phyloP scores from a whole-genome alignment of 2,797 vertebrate species.

The Sciaenops ocellatus region DNA sequence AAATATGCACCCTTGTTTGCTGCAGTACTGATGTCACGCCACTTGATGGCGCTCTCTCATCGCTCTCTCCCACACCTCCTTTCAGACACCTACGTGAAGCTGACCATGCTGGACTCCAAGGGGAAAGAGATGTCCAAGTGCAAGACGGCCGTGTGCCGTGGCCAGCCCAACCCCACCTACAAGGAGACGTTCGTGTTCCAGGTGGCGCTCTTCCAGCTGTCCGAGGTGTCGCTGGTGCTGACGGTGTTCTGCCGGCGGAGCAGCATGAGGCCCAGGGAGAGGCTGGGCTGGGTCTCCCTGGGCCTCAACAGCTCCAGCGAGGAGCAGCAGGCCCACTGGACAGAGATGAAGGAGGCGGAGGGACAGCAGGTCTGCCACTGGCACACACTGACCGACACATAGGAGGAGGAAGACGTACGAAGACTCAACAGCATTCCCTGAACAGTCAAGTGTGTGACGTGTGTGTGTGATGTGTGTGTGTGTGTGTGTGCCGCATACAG shows the following conservation, averaged over 20 bases:
- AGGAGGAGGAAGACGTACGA: slow-evolving; percentile 56
- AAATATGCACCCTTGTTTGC: no score
- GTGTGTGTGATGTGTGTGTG: slow-evolving; percentile 26
- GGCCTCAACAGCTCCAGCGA: slow-evolving; percentile 96
- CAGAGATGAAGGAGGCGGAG: slow-evolving; percentile 95
- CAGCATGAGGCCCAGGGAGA: slow-evolving; percentile 92
- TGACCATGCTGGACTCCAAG: slow-evolving; percentile 97
- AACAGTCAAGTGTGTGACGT: slow-evolving; percentile 15
- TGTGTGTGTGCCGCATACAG: slow-evolving; percentile 48
- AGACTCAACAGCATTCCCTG: slow-evolving; percentile 23
- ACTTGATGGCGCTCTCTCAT: slow-evolving; percentile 71
- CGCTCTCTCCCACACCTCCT: slow-evolving; percentile 38
- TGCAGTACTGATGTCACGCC: slow-evolving; percentile 52
- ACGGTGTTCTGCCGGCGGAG: slow-evolving; percentile 95
- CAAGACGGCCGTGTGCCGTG: slow-evolving; percentile 94
- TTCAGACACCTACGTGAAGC: slow-evolving; percentile 96
- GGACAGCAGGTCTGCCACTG: slow-evolving; percentile 97
- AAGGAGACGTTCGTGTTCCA: slow-evolving; percentile 98
- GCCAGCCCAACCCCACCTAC: slow-evolving; percentile 96
- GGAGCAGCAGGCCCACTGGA: slow-evolving; percentile 95
- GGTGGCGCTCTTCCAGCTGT: slow-evolving; percentile 97
- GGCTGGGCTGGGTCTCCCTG: slow-evolving; percentile 95
- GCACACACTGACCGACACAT: slow-evolving; percentile 93
- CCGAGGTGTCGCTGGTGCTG: slow-evolving; percentile 95
- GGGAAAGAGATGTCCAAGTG: slow-evolving; percentile 99